These are phyloP conservation scores for Hydropsyche betteni DNA, from an alignment of 2,888 invertebrate genomes.

Conservation along the genomic window DNA sequence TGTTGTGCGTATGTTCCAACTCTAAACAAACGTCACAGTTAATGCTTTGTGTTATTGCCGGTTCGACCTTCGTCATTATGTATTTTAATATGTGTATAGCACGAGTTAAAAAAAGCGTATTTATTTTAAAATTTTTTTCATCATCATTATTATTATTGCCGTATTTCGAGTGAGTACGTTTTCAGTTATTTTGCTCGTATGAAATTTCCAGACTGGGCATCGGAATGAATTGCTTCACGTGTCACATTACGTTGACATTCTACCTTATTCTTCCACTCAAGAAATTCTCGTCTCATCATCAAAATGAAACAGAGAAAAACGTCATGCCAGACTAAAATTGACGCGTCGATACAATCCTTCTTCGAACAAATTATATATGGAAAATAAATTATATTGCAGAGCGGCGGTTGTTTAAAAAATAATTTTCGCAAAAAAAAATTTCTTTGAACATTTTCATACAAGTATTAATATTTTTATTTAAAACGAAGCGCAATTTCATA, in stretches of 20 bases:
- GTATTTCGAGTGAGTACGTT: too few relatives aligned
- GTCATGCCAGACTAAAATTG: slow-evolving; percentile 8
- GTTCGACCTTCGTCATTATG: not conserved
- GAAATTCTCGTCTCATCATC: slow-evolving; percentile 24
- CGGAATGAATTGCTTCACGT: slow-evolving; percentile 35
- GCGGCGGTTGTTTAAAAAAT: too few relatives aligned
- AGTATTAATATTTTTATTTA: too few relatives aligned
- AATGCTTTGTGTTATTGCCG: not conserved
- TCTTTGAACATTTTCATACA: too few relatives aligned
- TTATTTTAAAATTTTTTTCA: too few relatives aligned
- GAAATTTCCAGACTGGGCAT: too few relatives aligned
- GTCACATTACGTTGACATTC: slow-evolving; percentile 35
- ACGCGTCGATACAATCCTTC: slow-evolving; percentile 24
- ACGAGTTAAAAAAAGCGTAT: too few relatives aligned
- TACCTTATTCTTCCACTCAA: slow-evolving; percentile 38
- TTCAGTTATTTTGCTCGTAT: too few relatives aligned
- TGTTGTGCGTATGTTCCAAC: slow-evolving; percentile 7
- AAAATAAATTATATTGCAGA: too few relatives aligned
- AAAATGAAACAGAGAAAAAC: slow-evolving; percentile 14
- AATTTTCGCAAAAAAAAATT: too few relatives aligned
- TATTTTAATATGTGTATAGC: not conserved
- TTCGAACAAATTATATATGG: slow-evolving; percentile 11
- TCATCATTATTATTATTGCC: too few relatives aligned
- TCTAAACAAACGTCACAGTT: slow-evolving; percentile 8
- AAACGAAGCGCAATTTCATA: too few relatives aligned